phyloP scores from a whole-genome alignment of 1,140 invertebrate species.

The Phymastichus coffea region DNA sequence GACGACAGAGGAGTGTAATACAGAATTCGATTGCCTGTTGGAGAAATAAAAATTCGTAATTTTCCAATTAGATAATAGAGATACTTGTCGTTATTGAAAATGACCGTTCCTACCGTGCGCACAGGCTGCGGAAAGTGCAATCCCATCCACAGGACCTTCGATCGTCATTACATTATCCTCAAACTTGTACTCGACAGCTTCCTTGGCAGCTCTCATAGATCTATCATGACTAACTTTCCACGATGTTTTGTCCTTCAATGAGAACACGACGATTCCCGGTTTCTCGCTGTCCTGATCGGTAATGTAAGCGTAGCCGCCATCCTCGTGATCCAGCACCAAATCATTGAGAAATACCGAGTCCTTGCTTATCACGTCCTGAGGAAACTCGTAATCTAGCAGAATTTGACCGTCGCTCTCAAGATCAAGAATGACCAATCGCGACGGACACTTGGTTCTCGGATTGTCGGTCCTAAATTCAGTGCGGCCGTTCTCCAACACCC shows the following conservation, averaged over 20 bases:
- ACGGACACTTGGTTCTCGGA: conserved; percentile 56
- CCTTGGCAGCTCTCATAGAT: conserved; percentile 59
- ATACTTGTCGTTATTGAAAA: no score
- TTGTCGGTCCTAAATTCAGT: conserved; percentile 52
- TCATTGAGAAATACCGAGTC: conserved; percentile 62
- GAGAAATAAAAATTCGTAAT: not conserved
- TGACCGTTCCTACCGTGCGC: not conserved
- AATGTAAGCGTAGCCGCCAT: conserved; percentile 66
- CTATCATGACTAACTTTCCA: conserved; percentile 63
- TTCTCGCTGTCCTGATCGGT: conserved; percentile 63
- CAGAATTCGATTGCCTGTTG: conserved; percentile 51
- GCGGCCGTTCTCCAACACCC: conserved; percentile 66
- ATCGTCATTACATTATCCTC: conserved; percentile 55
- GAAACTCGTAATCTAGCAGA: conserved; percentile 51
- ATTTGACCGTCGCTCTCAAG: conserved; percentile 55
- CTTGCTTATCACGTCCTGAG: conserved; percentile 51
- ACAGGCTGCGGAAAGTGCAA: conserved; percentile 61
- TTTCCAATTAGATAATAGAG: not conserved
- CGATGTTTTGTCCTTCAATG: conserved; percentile 57
- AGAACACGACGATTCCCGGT: conserved; percentile 66
- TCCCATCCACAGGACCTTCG: conserved; percentile 61
- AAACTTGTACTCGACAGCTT: conserved; percentile 57
- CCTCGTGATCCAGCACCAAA: conserved; percentile 63
- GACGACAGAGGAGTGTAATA: conserved; percentile 64
- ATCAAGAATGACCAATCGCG: conserved; percentile 65